These are phyloP conservation scores for Isaurus tuberculatus DNA, from an alignment of 92 coral and sea anemone species.

Conservation along the genomic window DNA sequence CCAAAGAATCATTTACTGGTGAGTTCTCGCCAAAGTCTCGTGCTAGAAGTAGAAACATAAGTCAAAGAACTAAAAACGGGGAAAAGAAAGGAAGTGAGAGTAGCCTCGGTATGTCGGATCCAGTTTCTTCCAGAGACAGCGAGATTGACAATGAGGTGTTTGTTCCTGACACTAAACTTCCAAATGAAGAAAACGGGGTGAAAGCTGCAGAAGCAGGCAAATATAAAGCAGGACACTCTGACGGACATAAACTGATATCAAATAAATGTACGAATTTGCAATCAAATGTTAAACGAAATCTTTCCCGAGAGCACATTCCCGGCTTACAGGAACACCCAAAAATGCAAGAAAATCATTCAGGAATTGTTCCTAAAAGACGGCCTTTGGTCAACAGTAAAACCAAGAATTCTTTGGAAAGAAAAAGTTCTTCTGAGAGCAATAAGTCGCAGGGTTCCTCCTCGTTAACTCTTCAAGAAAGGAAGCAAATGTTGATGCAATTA, in stretches of 20 bases:
- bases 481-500: slow-evolving; percentile 41
- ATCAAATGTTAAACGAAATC: not conserved
- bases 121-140: slow-evolving; percentile 11
- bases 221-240: not conserved
- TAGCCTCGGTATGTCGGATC: slow-evolving; percentile 1
- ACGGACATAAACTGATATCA: not conserved
- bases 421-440: slow-evolving; percentile 21
- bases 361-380: not conserved
- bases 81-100: not conserved
- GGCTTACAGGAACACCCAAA: not conserved
- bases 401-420: slow-evolving; percentile 17
- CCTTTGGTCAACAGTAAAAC: not conserved
- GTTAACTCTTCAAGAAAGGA: slow-evolving; percentile 36
- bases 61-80: not conserved
- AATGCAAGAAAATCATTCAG: not conserved
- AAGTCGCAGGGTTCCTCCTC: slow-evolving; percentile 27
- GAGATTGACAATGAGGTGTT: slow-evolving; percentile 38
- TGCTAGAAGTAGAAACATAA: not conserved
- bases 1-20: not conserved
- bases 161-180: not conserved
- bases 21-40: slow-evolving; percentile 3
- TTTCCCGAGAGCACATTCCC: slow-evolving; percentile 11
- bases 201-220: not conserved
- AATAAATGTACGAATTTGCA: not conserved
- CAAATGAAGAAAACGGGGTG: not conserved